Percentiles rank a stretch among this genome's conserved stretches.
These are phyloP conservation scores for Edolisoma coerulescens DNA, from an alignment of 2,113 vertebrate species.

Conservation along the genomic window DNA sequence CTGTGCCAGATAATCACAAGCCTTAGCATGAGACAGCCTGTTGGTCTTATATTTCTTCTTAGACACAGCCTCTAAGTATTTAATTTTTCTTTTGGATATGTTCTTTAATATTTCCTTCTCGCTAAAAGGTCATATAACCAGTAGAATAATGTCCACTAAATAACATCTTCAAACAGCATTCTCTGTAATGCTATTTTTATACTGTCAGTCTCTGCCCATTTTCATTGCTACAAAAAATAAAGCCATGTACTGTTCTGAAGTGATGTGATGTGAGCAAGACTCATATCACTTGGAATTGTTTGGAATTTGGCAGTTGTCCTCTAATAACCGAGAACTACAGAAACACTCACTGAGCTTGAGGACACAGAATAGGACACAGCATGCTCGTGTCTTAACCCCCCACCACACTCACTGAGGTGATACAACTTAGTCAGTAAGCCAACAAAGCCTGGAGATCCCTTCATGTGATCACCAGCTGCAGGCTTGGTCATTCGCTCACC, in stretches of 20 bases:
- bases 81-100: neutral
- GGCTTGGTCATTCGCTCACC: neutral
- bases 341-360: neutral
- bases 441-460: neutral
- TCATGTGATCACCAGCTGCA: neutral
- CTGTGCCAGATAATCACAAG: slow-evolving; percentile 41
- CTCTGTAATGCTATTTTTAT: neutral
- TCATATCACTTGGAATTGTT: neutral
- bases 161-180: neutral
- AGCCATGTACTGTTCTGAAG: neutral
- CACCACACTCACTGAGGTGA: neutral
- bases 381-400: neutral
- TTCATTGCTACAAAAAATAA: neutral
- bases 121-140: neutral
- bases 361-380: neutral
- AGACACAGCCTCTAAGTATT: neutral
- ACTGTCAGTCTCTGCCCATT: neutral
- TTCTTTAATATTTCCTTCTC: neutral
- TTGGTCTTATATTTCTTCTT: neutral
- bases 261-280: neutral
- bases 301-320: neutral
- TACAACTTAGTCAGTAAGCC: neutral
- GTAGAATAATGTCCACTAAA: neutral
- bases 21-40: slow-evolving; percentile 14
- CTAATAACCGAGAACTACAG: neutral